These are phyloP conservation scores for Cyclura pinguis DNA, from an alignment of 2,797 vertebrate species.

Conservation along the genomic window DNA sequence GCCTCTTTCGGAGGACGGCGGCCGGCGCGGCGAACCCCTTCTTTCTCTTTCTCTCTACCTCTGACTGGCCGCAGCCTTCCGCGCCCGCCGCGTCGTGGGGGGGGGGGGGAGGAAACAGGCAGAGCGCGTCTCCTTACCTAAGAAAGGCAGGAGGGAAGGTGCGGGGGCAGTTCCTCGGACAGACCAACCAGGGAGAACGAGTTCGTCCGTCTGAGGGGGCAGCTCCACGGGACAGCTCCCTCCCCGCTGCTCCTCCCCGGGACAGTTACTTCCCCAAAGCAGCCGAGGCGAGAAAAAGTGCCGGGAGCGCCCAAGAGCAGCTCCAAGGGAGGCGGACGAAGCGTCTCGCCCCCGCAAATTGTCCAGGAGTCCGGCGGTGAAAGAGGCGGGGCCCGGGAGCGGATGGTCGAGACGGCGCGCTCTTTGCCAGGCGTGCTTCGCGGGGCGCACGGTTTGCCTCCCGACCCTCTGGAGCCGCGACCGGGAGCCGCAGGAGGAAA, in stretches of 20 bases:
- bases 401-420: neutral
- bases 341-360: too few relatives aligned
- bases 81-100: too few relatives aligned
- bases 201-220: too few relatives aligned
- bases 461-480: neutral
- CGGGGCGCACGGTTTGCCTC: neutral
- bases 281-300: neutral
- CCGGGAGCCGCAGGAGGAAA: neutral
- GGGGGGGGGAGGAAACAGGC: neutral
- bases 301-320: neutral
- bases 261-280: neutral
- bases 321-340: too few relatives aligned
- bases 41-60: neutral
- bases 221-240: too few relatives aligned
- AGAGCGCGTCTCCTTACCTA: neutral
- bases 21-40: neutral
- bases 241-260: neutral
- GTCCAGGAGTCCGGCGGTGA: too few relatives aligned
- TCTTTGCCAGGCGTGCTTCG: neutral
- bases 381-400: slow-evolving; percentile 1
- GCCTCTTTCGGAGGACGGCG: neutral
- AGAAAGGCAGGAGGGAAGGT: neutral
- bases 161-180: too few relatives aligned
- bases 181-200: too few relatives aligned
- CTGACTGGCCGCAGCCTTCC: slow-evolving; percentile 17